A percentile compares a stretch with the other conserved stretches of the same genome.
Conservation (phyloP, 2,888 invertebrate genomes). For the Leptothorax acervorum region DNA sequence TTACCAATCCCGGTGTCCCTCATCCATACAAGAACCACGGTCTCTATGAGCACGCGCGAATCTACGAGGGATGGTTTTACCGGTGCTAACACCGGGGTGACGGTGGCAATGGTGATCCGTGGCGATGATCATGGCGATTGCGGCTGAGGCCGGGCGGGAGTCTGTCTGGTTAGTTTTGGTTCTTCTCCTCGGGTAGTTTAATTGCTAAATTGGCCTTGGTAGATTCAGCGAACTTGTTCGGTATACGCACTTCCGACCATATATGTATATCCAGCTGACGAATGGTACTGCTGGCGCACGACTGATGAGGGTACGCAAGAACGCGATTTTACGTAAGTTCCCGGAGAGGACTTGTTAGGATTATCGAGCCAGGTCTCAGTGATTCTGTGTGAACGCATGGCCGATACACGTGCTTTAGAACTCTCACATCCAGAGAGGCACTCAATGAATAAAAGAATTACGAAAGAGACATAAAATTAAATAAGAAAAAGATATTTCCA, state of each 20-base stretch:
- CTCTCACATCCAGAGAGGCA: neutral
- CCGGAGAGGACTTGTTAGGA: slow-evolving; percentile 11
- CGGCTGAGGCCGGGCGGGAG: slow-evolving; percentile 35
- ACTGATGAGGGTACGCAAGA: slow-evolving; percentile 35
- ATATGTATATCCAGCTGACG: slow-evolving; percentile 39
- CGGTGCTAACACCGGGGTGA: slow-evolving; percentile 52
- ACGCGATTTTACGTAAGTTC: slow-evolving; percentile 33
- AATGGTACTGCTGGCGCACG: slow-evolving; percentile 46
- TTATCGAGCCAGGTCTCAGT: slow-evolving; percentile 14
- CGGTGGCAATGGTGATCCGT: slow-evolving; percentile 60
- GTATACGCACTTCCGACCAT: slow-evolving; percentile 38
- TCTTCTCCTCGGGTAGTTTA: slow-evolving; percentile 82
- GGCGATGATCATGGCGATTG: slow-evolving; percentile 58
- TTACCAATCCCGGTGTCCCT: slow-evolving; percentile 76
- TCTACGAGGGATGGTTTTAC: slow-evolving; percentile 67
- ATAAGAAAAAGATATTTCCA: neutral
- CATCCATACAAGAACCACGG: slow-evolving; percentile 68
- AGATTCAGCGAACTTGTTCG: slow-evolving; percentile 62
- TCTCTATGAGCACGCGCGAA: slow-evolving; percentile 66
- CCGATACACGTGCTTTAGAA: neutral
- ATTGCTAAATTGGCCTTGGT: slow-evolving; percentile 81
- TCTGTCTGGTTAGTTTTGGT: slow-evolving; percentile 78
- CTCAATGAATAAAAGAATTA: neutral
- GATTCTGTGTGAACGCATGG: neutral
- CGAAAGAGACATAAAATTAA: neutral